These are phyloP conservation scores for Cetonia aurata DNA, from an alignment of 2,888 invertebrate genomes.

Conservation along the genomic window DNA sequence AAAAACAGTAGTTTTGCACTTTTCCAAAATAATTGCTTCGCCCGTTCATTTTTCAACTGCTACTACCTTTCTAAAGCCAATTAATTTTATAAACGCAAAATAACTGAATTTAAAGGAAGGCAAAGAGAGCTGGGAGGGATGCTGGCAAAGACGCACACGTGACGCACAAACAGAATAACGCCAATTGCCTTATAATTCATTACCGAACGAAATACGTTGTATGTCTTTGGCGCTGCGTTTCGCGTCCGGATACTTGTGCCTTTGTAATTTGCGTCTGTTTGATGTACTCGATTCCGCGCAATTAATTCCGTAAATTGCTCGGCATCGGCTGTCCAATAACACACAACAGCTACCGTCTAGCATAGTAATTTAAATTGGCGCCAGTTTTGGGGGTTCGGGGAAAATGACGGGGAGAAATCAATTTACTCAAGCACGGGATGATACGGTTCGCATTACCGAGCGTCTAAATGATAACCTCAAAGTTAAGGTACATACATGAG, in stretches of 20 bases:
- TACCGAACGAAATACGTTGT: slow-evolving; percentile 2
- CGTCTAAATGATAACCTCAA: too few relatives aligned
- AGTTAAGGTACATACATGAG: too few relatives aligned
- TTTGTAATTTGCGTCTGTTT: slow-evolving; percentile 29
- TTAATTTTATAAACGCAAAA: not conserved
- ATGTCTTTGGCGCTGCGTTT: slow-evolving; percentile 5
- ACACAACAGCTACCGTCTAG: not conserved
- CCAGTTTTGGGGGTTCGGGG: too few relatives aligned
- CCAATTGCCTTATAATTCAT: slow-evolving; percentile 24
- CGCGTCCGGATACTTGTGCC: slow-evolving; percentile 3
- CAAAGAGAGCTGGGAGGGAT: not conserved
- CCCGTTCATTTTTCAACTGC: too few relatives aligned
- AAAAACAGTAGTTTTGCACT: too few relatives aligned
- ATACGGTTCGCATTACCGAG: not conserved
- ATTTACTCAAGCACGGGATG: slow-evolving; percentile 1
- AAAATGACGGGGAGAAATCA: not conserved
- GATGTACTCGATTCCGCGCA: slow-evolving; percentile 19
- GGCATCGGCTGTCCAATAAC: slow-evolving; percentile 17
- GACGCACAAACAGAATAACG: not conserved
- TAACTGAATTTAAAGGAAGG: too few relatives aligned
- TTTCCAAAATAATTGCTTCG: too few relatives aligned
- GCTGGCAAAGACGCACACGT: not conserved
- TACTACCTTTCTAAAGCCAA: not conserved
- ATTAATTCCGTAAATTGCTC: slow-evolving; percentile 25
- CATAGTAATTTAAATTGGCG: slow-evolving; percentile 16